These are phyloP conservation scores for Centropus unirufus DNA, from an alignment of 2,113 vertebrate species.

Conservation along the genomic window DNA sequence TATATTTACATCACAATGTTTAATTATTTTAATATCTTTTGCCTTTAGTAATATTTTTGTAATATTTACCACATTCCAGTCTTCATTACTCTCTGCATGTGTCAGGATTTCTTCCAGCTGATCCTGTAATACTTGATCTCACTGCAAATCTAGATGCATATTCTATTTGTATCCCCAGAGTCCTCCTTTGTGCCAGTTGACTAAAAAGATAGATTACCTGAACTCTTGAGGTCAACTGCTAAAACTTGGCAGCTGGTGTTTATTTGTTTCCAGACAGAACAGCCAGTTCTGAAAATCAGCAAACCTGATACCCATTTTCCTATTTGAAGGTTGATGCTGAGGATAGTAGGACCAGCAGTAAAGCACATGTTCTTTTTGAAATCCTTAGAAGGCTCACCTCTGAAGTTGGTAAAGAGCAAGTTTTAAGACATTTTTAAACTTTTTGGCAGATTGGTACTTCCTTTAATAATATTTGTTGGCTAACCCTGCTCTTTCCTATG, in stretches of 20 bases:
- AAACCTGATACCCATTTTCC: background rate
- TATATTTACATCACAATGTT: background rate
- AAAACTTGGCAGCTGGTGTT: background rate
- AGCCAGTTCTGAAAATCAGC: background rate
- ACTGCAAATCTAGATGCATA: background rate
- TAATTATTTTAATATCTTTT: background rate
- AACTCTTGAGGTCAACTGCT: background rate
- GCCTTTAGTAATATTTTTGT: background rate
- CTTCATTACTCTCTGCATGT: background rate
- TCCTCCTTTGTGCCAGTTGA: background rate
- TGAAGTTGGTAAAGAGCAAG: background rate
- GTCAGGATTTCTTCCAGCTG: background rate
- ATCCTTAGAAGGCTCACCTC: background rate
- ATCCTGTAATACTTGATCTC: background rate
- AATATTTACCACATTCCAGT: background rate
- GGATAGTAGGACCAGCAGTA: background rate
- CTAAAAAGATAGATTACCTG: background rate
- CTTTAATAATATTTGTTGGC: background rate
- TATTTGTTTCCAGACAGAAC: background rate
- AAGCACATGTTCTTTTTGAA: background rate
- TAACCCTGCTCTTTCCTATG: background rate
- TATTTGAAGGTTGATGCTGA: background rate
- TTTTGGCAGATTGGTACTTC: background rate
- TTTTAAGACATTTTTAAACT: background rate
- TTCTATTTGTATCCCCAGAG: background rate